Evolutionary conservation across 2,888 invertebrate genomes (phyloP).

Genomic region (Perdita meconis): DNA sequence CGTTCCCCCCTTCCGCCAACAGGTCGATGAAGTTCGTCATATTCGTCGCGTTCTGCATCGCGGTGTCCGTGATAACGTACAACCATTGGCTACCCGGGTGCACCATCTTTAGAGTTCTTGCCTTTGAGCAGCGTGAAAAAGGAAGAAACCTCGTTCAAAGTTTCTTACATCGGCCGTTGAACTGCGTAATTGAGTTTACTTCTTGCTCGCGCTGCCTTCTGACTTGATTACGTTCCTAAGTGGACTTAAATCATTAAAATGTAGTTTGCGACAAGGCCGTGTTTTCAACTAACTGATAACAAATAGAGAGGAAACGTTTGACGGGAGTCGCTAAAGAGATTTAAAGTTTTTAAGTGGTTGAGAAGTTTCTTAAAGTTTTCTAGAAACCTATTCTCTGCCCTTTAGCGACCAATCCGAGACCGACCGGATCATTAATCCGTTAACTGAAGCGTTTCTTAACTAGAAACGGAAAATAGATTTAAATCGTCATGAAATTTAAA

Average conservation of each 20-base stretch:
- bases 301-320: background rate
- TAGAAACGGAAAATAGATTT: too few relatives aligned
- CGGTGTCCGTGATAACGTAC: constrained; percentile 89
- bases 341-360: background rate
- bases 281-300: background rate
- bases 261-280: constrained; percentile 7
- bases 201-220: background rate
- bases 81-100: constrained; percentile 92
- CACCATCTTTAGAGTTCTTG: constrained; percentile 88
- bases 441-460: too few relatives aligned
- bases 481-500: too few relatives aligned
- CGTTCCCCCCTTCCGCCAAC: constrained; percentile 91
- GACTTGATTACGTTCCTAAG: background rate
- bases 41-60: constrained; percentile 84
- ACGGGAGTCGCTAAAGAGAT: background rate
- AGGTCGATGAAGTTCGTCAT: constrained; percentile 86
- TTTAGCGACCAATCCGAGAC: background rate
- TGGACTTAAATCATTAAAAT: constrained; percentile 7
- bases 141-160: background rate
- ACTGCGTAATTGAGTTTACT: background rate
- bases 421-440: too few relatives aligned
- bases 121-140: constrained; percentile 79
- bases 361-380: background rate
- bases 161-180: too few relatives aligned
- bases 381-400: too few relatives aligned